phyloP scores from a whole-genome alignment of 1,140 invertebrate species.

The Diploscapter pachys region DNA sequence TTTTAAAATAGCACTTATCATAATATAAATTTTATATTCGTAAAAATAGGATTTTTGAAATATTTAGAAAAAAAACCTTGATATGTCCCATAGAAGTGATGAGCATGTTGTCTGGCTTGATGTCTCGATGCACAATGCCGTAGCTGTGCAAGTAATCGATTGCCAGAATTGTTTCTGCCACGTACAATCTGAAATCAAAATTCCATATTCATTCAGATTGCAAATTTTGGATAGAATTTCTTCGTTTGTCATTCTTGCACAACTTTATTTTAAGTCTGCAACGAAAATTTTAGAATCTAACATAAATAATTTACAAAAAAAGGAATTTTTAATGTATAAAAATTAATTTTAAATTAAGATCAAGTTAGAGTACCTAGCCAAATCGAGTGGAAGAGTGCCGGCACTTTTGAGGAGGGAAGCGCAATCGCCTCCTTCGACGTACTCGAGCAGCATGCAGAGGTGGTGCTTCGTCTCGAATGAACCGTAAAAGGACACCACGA shows the following conservation, averaged over 20 bases:
- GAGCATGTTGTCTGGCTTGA: conserved; percentile 98
- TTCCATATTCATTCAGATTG: too few relatives aligned
- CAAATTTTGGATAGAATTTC: too few relatives aligned
- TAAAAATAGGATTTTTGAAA: too few relatives aligned
- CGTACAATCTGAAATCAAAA: conserved; percentile 75
- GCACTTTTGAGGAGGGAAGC: conserved; percentile 89
- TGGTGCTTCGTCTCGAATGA: conserved; percentile 98
- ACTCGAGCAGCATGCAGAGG: conserved; percentile 97
- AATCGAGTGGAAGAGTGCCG: conserved; percentile 89
- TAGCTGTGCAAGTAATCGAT: conserved; percentile 98
- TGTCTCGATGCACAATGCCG: conserved; percentile 91
- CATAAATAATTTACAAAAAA: too few relatives aligned
- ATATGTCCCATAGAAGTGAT: conserved; percentile 97
- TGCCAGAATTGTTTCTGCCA: conserved; percentile 95
- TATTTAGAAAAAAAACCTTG: conserved; percentile 67
- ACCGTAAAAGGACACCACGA: conserved; percentile 97
- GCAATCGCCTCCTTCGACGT: conserved; percentile 98
- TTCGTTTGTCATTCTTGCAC: too few relatives aligned
- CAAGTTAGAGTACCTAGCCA: conserved; percentile 66
- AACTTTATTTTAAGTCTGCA: too few relatives aligned
- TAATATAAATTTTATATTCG: too few relatives aligned
- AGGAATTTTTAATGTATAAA: not conserved
- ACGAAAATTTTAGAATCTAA: too few relatives aligned
- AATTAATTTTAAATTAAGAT: not conserved
- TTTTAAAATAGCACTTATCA: too few relatives aligned